These are phyloP conservation scores for Chloroceryle amazona DNA, from an alignment of 2,797 vertebrate genomes.

Conservation along the genomic window DNA sequence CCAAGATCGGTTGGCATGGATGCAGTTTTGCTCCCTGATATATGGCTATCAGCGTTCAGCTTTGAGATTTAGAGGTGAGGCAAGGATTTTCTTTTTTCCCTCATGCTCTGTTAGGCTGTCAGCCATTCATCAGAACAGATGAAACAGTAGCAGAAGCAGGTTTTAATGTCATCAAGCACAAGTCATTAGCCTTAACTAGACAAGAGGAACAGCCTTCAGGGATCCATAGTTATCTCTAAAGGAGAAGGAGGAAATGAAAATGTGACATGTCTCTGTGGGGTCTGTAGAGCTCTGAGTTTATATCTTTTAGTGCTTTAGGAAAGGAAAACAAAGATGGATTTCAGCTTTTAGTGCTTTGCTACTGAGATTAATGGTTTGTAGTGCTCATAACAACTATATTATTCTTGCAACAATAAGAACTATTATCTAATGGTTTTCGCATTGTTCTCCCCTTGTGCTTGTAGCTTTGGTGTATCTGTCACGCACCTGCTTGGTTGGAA, in stretches of 20 bases:
- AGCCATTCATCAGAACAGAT: constrained; percentile 52
- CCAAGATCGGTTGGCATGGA: background rate
- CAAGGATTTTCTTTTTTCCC: constrained; percentile 2
- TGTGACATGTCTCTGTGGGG: background rate
- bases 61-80: constrained; percentile 1
- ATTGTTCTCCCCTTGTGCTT: background rate
- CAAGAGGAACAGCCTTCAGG: constrained; percentile 50
- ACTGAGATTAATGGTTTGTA: constrained; percentile 43
- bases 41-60: background rate
- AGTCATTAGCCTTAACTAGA: constrained; percentile 67
- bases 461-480: background rate
- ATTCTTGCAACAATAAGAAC: constrained; percentile 45
- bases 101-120: background rate
- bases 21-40: background rate
- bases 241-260: constrained; percentile 30
- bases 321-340: constrained; percentile 46
- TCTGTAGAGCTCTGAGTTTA: background rate
- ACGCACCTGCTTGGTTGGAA: background rate
- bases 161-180: constrained; percentile 66
- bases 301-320: constrained; percentile 36
- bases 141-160: constrained; percentile 15
- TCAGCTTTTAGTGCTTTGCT: constrained; percentile 12
- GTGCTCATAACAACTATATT: background rate
- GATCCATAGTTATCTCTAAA: constrained; percentile 55
- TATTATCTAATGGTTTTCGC: background rate